A percentile compares a stretch with the other conserved stretches of the same genome.
Conservation (phyloP, 1,140 invertebrate genomes). For the Phthorimaea operculella region DNA sequence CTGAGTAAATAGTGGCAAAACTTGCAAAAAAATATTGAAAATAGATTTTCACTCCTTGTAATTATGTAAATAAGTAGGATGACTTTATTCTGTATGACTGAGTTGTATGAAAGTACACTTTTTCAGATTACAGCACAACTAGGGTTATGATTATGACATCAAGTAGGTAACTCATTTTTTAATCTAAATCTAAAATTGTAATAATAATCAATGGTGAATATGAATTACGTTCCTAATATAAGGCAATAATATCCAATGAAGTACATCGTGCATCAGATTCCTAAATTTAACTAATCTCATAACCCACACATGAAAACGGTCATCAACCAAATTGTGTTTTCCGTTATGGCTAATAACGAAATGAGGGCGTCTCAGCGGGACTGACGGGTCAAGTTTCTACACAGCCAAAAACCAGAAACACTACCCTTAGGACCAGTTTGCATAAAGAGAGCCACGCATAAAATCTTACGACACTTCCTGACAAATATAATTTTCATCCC, state of each 20-base stretch:
- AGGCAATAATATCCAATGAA: no score
- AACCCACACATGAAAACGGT: slow-evolving; percentile 8
- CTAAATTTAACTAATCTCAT: slow-evolving; percentile 4
- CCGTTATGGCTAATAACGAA: slow-evolving; percentile 40
- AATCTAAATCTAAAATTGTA: no score
- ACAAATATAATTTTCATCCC: slow-evolving; percentile 19
- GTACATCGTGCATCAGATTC: neutral
- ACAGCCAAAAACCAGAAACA: slow-evolving; percentile 55
- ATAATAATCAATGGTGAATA: neutral
- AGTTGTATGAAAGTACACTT: no score
- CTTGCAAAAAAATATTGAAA: no score
- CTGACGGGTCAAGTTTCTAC: slow-evolving; percentile 54
- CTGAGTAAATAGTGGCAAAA: no score
- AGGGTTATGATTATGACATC: no score
- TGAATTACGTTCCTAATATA: no score
- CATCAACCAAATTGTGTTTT: slow-evolving; percentile 16
- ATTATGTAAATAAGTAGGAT: no score
- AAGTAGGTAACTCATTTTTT: no score
- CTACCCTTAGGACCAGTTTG: slow-evolving; percentile 54
- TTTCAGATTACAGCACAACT: no score
- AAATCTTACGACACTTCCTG: slow-evolving; percentile 56
- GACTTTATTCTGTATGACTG: no score
- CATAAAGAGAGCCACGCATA: slow-evolving; percentile 56
- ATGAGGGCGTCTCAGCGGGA: slow-evolving; percentile 7
- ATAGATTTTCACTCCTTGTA: no score